Base-by-base conservation (phyloP, 1,140 invertebrate genomes). In the Tetragnatha versicolor region DNA sequence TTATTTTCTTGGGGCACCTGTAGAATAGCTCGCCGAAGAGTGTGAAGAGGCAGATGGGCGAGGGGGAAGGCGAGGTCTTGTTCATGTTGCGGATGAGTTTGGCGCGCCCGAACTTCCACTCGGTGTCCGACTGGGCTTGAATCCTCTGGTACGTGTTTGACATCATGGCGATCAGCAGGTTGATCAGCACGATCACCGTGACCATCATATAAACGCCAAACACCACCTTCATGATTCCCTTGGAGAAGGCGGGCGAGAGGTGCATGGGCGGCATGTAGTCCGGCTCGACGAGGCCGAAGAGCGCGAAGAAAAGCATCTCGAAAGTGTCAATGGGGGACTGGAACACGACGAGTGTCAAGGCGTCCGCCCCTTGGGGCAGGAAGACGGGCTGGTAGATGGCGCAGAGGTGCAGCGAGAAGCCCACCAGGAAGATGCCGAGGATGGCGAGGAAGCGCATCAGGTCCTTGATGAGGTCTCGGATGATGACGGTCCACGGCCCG, bases 151-250 rank as follows among this genome's bases (percentile, higher is more conserved):
- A 99, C 82, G 97, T 99, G 89, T 99, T 96, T 84, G 95, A 97
- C 96, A 99, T 98, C 97, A 99, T 98, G 88, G 97, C 97, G 91
- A 99, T 99, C 83, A 99, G 92, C 85, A 98, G 91, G 89, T 98
- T 98, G 88, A 98, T 97, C 82, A 99, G 91, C 83, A 98, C 97
- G 87, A 99, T 93, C 82, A 98, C 92, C 80, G 95, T 96, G 84
- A 98, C 95, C 90, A 98, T 91, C 91, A 98, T 94, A 91, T 98
- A 98, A 84, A 95, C 91, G 81, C 94, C 95, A 88, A 98, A 98
- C 79, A 96, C 91, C 84, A 88, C 82, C 82, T 86, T 86, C 77
- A 86, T 86, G 33, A 90, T 83, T 17, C 84, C 87, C 66, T 87
- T 86, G 0, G 87, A 87, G 84, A 88, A 89, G 25, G 84, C 79